These are phyloP conservation scores for Pipistrellus pygmaeus DNA, from an alignment of 2,797 vertebrate genomes.

Conservation along the genomic window DNA sequence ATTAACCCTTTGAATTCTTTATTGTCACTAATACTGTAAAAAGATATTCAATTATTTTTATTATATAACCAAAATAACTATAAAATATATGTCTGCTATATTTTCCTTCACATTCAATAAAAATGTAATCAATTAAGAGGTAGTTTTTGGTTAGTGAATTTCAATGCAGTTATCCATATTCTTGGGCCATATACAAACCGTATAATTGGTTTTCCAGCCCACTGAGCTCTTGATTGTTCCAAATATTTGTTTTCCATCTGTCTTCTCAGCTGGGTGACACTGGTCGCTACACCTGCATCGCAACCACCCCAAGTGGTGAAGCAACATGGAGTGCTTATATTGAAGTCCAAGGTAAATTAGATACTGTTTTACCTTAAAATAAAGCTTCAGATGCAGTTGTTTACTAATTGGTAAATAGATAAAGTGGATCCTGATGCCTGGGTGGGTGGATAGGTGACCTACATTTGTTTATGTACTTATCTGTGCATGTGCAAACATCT, in stretches of 20 bases:
- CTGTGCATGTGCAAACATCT: not conserved
- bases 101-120: constrained; percentile 54
- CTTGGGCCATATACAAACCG: constrained; percentile 52
- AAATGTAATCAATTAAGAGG: constrained; percentile 41
- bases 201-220: constrained; percentile 83
- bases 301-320: constrained; percentile 97
- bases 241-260: constrained; percentile 82
- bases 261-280: constrained; percentile 94
- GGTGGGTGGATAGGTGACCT: not conserved
- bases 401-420: constrained; percentile 54
- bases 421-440: not conserved
- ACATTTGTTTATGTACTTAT: not conserved
- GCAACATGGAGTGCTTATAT: constrained; percentile 97
- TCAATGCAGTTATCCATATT: constrained; percentile 74
- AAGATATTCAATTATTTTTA: not conserved
- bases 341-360: constrained; percentile 95
- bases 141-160: constrained; percentile 44
- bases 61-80: not conserved
- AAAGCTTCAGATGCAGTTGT: constrained; percentile 54
- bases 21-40: not conserved
- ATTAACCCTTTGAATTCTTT: not conserved
- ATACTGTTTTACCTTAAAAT: not conserved
- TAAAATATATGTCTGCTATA: not conserved
- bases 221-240: constrained; percentile 79
- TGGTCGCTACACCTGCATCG: constrained; percentile 96